Evolutionary conservation across 2,888 invertebrate genomes (phyloP).

Genomic region (Callosobruchus maculatus): DNA sequence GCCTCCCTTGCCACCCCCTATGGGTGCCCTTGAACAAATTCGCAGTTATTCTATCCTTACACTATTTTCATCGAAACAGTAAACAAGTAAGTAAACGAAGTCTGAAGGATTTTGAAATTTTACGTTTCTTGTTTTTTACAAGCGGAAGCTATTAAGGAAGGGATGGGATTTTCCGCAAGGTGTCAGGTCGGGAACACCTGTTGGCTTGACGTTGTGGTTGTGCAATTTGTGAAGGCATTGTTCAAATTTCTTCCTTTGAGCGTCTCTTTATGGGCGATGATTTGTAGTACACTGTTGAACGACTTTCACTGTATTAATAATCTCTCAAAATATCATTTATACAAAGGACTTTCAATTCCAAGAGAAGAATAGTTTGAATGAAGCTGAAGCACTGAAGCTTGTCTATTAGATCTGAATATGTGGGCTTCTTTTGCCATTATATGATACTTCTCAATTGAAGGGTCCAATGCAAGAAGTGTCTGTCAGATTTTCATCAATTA

Average conservation of each 20-base stretch:
- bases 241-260: background rate
- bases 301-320: background rate
- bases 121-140: background rate
- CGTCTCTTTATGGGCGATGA: background rate
- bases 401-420: background rate
- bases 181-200: background rate
- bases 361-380: background rate
- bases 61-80: no score
- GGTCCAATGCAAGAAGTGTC: no score
- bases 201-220: background rate
- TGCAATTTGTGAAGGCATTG: background rate
- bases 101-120: no score
- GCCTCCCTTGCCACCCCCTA: no score
- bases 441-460: background rate
- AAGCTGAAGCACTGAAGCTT: background rate
- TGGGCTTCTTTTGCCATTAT: background rate
- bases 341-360: background rate
- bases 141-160: background rate
- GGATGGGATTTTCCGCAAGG: background rate
- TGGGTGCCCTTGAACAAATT: no score
- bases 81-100: no score
- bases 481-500: no score
- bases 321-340: background rate
- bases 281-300: background rate
- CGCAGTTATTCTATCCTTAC: no score